These are phyloP conservation scores for Melangyna quadrimaculata DNA, from an alignment of 2,888 invertebrate species.

Conservation along the genomic window DNA sequence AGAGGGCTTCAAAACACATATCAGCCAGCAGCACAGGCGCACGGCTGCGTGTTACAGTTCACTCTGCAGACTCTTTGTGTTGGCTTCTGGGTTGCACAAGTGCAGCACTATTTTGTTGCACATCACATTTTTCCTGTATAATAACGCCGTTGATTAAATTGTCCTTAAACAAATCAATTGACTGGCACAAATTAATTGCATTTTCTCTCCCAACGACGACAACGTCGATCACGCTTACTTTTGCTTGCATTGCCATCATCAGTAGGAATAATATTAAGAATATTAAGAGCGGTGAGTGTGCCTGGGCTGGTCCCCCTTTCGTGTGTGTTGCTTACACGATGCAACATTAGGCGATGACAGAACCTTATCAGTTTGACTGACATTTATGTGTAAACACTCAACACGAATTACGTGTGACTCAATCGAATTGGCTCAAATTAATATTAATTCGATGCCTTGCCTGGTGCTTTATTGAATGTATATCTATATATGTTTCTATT, in stretches of 20 bases:
- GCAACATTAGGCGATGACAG: conserved; percentile 10
- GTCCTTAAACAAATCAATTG: conserved; percentile 81
- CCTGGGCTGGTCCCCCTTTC: conserved; percentile 6
- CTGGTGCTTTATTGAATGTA: conserved; percentile 61
- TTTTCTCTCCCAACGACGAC: conserved; percentile 75
- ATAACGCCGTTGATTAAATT: conserved; percentile 79
- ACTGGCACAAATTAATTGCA: conserved; percentile 80
- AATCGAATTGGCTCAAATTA: conserved; percentile 72
- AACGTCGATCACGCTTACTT: conserved; percentile 68
- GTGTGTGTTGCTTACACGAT: conserved; percentile 2
- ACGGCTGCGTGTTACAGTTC: background rate
- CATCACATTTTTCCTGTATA: conserved; percentile 53
- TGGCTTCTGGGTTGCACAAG: conserved; percentile 45
- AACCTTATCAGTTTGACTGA: conserved; percentile 39
- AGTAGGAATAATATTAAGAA: background rate
- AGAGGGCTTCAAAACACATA: background rate
- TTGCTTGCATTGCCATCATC: background rate
- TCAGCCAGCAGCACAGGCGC: background rate
- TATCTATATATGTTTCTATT: background rate
- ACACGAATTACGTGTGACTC: conserved; percentile 62
- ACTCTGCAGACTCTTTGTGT: background rate
- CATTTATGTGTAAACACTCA: conserved; percentile 65
- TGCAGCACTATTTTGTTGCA: conserved; percentile 21
- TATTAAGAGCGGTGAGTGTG: background rate
- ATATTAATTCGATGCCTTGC: conserved; percentile 69